A percentile compares a stretch with the other conserved stretches of the same genome.
These are phyloP conservation scores for Endotricha flammealis DNA, from an alignment of 2,888 invertebrate species.

Conservation along the genomic window DNA sequence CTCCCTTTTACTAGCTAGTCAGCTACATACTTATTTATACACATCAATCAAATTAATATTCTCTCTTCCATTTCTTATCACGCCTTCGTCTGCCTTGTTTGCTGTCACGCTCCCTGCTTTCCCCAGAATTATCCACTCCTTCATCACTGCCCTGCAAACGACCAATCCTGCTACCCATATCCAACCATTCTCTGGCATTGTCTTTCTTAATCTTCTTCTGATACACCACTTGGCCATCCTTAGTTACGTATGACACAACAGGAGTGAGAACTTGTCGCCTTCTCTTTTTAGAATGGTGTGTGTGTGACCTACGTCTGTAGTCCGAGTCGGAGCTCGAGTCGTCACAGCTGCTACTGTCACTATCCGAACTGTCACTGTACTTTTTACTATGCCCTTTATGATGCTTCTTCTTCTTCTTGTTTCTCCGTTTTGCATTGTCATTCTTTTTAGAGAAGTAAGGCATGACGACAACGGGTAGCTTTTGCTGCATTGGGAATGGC, in stretches of 20 bases:
- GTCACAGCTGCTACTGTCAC: slow-evolving; percentile 9
- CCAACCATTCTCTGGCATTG: slow-evolving; percentile 56
- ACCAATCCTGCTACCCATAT: slow-evolving; percentile 29
- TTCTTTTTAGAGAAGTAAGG: slow-evolving; percentile 46
- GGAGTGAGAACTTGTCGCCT: slow-evolving; percentile 52
- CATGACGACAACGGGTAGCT: slow-evolving; percentile 55
- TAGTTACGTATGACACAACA: slow-evolving; percentile 62
- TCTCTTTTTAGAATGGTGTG: no score
- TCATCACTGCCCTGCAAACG: background rate
- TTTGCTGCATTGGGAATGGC: slow-evolving; percentile 34
- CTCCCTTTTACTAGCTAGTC: no score
- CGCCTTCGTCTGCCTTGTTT: no score
- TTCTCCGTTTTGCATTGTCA: slow-evolving; percentile 21
- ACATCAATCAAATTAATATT: no score
- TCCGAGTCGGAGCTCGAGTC: slow-evolving; percentile 1
- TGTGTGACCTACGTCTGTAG: no score
- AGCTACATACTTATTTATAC: no score
- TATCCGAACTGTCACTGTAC: slow-evolving; percentile 21
- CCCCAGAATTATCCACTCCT: background rate
- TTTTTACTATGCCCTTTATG: slow-evolving; percentile 13
- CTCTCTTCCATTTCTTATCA: no score
- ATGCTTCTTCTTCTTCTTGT: slow-evolving; percentile 19
- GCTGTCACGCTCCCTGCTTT: background rate
- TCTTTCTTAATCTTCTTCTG: slow-evolving; percentile 62
- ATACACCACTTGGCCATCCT: slow-evolving; percentile 58